Percentiles rank a stretch among this genome's conserved stretches.
These are phyloP conservation scores for Thunnus maccoyii DNA, from an alignment of 2,113 vertebrate species.

Conservation along the genomic window DNA sequence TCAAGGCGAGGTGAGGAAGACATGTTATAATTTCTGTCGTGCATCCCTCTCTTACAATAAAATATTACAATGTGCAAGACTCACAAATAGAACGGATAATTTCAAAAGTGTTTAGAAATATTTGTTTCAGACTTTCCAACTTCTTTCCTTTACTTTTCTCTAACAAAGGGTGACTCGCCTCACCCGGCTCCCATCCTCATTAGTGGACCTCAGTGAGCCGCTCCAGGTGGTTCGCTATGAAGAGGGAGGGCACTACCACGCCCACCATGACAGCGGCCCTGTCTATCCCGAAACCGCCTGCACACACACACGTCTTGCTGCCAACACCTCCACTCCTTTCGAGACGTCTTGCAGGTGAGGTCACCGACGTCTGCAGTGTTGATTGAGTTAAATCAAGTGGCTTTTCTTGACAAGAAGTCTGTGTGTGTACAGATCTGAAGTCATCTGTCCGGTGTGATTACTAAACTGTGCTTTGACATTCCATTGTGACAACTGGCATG, in stretches of 20 bases:
- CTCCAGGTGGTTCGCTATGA: conserved; percentile 96
- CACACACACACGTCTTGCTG: conserved; percentile 92
- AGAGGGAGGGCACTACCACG: conserved; percentile 97
- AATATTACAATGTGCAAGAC: background rate
- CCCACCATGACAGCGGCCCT: conserved; percentile 96
- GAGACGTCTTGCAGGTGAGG: conserved; percentile 97
- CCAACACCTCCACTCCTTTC: conserved; percentile 91
- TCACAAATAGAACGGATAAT: background rate
- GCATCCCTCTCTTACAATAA: background rate
- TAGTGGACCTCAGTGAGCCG: conserved; percentile 96
- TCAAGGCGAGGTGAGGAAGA: conserved; percentile 89
- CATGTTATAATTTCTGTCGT: background rate
- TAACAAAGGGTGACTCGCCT: conserved; percentile 90
- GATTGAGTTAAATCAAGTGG: background rate
- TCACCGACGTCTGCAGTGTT: background rate
- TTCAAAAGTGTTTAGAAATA: background rate
- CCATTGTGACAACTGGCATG: conserved; percentile 67
- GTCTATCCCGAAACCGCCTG: conserved; percentile 96
- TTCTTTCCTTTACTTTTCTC: background rate
- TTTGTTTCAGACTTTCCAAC: background rate
- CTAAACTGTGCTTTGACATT: conserved; percentile 66
- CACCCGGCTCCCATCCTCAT: conserved; percentile 90
- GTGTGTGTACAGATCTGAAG: conserved; percentile 16
- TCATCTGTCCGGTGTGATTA: conserved; percentile 32
- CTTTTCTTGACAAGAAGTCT: background rate